Conservation (phyloP, 2,888 invertebrate genomes). For the Cylindroiulus punctatus region DNA sequence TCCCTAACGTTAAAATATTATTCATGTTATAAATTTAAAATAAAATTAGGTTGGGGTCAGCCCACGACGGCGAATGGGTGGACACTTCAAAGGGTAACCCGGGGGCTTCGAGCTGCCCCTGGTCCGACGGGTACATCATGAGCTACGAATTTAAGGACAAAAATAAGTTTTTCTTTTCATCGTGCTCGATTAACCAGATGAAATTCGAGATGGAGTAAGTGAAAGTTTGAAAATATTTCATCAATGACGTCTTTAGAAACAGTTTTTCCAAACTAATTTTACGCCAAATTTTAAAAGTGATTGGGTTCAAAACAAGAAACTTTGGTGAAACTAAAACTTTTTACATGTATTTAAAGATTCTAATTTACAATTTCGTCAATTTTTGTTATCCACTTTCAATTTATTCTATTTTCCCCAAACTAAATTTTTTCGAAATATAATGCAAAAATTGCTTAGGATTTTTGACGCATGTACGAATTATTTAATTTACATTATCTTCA, state of each 20-base stretch:
- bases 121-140: neutral
- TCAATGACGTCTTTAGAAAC: neutral
- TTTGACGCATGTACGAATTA: too few relatives aligned
- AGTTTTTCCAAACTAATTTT: too few relatives aligned
- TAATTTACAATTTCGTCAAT: too few relatives aligned
- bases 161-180: slow-evolving; percentile 8
- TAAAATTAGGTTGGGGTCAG: neutral
- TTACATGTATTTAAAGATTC: too few relatives aligned
- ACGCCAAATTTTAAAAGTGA: too few relatives aligned
- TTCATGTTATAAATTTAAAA: neutral
- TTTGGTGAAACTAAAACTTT: neutral
- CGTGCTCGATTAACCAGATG: slow-evolving; percentile 2
- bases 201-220: neutral
- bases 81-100: neutral
- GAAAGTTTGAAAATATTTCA: neutral
- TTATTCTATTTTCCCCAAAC: too few relatives aligned
- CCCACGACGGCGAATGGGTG: neutral
- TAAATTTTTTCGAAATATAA: too few relatives aligned
- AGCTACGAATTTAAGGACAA: neutral
- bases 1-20: too few relatives aligned
- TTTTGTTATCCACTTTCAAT: too few relatives aligned
- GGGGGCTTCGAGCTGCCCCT: neutral
- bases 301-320: neutral
- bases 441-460: too few relatives aligned
- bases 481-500: too few relatives aligned